Base-by-base conservation (phyloP, 1,140 invertebrate genomes). In the Drosophila littoralis region DNA sequence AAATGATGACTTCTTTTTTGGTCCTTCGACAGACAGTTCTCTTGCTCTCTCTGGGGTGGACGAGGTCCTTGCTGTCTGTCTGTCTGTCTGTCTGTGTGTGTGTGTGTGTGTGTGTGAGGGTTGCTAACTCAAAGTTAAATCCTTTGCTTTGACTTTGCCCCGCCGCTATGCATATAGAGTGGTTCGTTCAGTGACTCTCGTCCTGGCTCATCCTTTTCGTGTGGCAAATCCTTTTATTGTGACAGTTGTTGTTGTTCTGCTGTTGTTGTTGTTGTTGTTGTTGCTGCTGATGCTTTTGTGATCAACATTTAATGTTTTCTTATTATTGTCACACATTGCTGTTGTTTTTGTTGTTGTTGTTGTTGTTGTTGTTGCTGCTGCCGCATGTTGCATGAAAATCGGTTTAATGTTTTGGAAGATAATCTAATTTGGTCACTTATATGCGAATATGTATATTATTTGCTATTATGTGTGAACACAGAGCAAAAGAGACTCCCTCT, bases 351-450 rank as follows among this genome's bases (percentile, higher is more conserved):
- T 17, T 17, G 17, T 17, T 17, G 17, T 17, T 17, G 17, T 17
- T 17, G 22, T 22, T 60, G 50, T 43, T n/a, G 15, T 35, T 60
- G 54, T 51, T 72, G 68, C 45, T 61, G 48, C 46, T 50, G 52
- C 67, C 79, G 71, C 32, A 28, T 71, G 78, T 59, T 48, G 61
- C 45, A 74, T 35, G 61, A 79, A 75, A 91, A 91, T 90, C 85
- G 85, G 90, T 91, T 91, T 81, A 91, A 91, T 91, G 90, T 91
- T 79, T 70, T 76, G 90, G 90, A 91, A 91, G 90, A 90, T 91
- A 91, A 91, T 91, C 90, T 91, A 91, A 91, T 91, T 91, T 91
- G 90, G 90, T 91, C 90, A 91, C 90, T 91, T 90, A 91, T 91
- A 91, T 91, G 90, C 90, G 90, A 90, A 90, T 89, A 82, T 85